phyloP scores from a whole-genome alignment of 2,888 invertebrate species.

The Lepidochrysops patricia region DNA sequence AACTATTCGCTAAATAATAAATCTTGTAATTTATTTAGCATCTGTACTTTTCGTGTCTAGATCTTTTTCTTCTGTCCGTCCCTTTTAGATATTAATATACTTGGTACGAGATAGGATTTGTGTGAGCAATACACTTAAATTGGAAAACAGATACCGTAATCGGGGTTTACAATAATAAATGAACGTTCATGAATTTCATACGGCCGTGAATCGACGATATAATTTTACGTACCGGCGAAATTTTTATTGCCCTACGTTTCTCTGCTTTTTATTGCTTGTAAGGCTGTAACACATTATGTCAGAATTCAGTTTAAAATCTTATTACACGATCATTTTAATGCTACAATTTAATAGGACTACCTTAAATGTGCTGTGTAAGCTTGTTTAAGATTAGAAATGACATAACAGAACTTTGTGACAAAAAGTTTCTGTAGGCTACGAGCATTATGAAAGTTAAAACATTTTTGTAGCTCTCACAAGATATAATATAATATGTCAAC shows the following conservation, averaged over 20 bases:
- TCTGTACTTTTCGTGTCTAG: too few species aligned
- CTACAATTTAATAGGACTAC: background rate
- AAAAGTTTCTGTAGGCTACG: background rate
- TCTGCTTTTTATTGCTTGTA: conserved; percentile 64
- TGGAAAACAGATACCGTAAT: conserved; percentile 2
- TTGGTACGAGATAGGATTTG: background rate
- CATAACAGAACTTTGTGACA: too few species aligned
- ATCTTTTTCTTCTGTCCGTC: background rate
- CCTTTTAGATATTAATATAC: background rate
- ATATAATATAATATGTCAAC: too few species aligned
- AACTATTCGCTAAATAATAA: too few species aligned
- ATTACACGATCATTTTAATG: background rate
- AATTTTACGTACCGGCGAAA: conserved; percentile 66
- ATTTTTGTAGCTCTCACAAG: conserved; percentile 3
- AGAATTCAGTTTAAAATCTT: background rate
- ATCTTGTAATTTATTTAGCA: too few species aligned
- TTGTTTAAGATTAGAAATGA: too few species aligned
- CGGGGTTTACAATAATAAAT: conserved; percentile 10
- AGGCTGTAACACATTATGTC: background rate
- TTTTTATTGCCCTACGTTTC: conserved; percentile 37
- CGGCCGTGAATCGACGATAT: conserved; percentile 53
- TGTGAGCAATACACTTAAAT: background rate
- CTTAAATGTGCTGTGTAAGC: too few species aligned
- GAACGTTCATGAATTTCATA: conserved; percentile 16
- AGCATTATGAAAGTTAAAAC: conserved; percentile 1